Evolutionary conservation across 2,888 invertebrate genomes (phyloP).

Genomic region (Apeira syringaria): DNA sequence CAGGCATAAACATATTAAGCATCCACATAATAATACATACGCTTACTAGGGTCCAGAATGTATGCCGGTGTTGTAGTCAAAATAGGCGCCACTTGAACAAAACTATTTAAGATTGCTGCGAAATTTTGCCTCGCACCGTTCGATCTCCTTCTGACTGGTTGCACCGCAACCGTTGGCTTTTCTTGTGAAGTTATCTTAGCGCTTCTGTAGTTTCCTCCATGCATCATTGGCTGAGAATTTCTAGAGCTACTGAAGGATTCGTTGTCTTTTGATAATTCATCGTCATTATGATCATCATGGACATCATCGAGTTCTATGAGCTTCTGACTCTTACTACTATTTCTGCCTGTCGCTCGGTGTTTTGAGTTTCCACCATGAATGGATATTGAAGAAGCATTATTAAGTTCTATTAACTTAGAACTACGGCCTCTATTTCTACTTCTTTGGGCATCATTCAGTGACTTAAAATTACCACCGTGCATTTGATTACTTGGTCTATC

Average conservation of each 20-base stretch:
- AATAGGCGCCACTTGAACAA: slow-evolving; percentile 64
- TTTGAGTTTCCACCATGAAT: slow-evolving; percentile 61
- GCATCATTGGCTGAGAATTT: slow-evolving; percentile 52
- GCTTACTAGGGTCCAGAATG: slow-evolving; percentile 77
- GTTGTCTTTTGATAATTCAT: slow-evolving; percentile 36
- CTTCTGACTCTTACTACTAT: slow-evolving; percentile 47
- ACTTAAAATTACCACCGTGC: slow-evolving; percentile 49
- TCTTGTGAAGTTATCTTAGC: slow-evolving; percentile 51
- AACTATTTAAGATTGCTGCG: slow-evolving; percentile 62
- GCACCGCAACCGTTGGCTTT: slow-evolving; percentile 27
- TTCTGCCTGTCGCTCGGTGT: slow-evolving; percentile 33
- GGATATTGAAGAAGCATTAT: slow-evolving; percentile 31
- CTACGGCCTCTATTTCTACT: slow-evolving; percentile 41
- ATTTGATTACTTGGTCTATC: slow-evolving; percentile 32
- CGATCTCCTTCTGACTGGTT: slow-evolving; percentile 31
- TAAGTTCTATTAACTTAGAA: slow-evolving; percentile 51
- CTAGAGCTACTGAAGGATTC: slow-evolving; percentile 45
- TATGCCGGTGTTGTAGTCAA: slow-evolving; percentile 65
- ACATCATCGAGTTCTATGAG: slow-evolving; percentile 56
- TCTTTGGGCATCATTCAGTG: slow-evolving; percentile 35
- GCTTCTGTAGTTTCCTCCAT: slow-evolving; percentile 74
- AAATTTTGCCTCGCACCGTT: slow-evolving; percentile 49
- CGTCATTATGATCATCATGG: slow-evolving; percentile 42
- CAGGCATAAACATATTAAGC: slow-evolving; percentile 29
- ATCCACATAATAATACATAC: slow-evolving; percentile 79